Conservation (phyloP, 2,113 vertebrate species). For the Benitochromis conjunctus region DNA sequence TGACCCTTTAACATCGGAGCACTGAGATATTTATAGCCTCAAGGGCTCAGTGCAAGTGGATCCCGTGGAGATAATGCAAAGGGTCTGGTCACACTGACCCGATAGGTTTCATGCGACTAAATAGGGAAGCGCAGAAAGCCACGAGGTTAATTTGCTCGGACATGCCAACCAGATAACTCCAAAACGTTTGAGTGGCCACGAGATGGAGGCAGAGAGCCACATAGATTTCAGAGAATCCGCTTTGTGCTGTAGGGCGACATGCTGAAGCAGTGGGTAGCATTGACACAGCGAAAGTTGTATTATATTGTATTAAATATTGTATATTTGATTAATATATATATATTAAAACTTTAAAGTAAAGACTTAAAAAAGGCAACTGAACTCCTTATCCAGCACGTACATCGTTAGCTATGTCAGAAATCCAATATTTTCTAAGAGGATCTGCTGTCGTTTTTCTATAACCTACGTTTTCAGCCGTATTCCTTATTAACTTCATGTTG, state of each 20-base stretch:
- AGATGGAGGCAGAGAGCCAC: constrained; percentile 24
- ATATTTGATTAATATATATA: no score
- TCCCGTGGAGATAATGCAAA: not conserved
- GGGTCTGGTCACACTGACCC: not conserved
- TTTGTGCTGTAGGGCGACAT: no score
- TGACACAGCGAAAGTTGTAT: not conserved
- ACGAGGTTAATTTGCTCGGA: not conserved
- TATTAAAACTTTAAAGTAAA: no score
- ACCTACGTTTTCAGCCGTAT: no score
- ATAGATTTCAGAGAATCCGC: not conserved
- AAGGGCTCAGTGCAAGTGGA: not conserved
- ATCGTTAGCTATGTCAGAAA: no score
- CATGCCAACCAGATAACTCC: not conserved
- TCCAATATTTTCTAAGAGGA: no score
- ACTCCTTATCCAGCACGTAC: no score
- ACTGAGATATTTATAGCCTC: not conserved
- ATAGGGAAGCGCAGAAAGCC: not conserved
- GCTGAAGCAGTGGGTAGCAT: not conserved
- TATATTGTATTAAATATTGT: no score
- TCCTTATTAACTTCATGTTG: not conserved
- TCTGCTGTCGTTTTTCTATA: no score
- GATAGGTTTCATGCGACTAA: not conserved
- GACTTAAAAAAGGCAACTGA: no score
- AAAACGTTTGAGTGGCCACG: not conserved
- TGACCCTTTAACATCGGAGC: not conserved